Conservation (phyloP, 1,140 invertebrate genomes). For the Neodiprion lecontei region DNA sequence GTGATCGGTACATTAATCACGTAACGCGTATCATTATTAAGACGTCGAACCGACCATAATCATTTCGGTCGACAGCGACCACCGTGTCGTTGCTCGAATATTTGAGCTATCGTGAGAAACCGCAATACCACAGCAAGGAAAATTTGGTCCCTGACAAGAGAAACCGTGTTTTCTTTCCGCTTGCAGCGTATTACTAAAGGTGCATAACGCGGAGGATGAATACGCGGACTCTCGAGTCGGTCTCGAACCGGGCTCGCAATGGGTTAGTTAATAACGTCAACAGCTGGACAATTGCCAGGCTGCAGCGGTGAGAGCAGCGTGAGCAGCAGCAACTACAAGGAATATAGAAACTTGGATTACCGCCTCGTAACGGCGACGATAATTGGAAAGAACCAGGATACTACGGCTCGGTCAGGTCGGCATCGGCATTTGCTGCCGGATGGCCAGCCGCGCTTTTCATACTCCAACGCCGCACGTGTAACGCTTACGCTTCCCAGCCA, state of each 20-base stretch:
- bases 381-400: background rate
- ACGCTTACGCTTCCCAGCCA: no score
- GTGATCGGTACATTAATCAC: background rate
- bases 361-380: background rate
- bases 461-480: no score
- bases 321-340: background rate
- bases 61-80: background rate
- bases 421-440: no score
- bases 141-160: no score
- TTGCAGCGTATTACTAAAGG: no score
- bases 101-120: no score
- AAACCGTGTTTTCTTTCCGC: no score
- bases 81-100: background rate
- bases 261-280: constrained; percentile 5
- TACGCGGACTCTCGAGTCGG: no score
- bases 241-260: background rate
- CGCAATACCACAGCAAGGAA: no score
- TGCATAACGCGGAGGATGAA: no score
- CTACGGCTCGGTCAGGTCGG: no score
- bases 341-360: background rate
- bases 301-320: background rate
- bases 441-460: no score
- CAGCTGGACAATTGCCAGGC: constrained; percentile 4
- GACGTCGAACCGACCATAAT: background rate
- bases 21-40: constrained; percentile 4